phyloP scores from a whole-genome alignment of 2,113 vertebrate genomes.

The Amblyopsis rosae region DNA sequence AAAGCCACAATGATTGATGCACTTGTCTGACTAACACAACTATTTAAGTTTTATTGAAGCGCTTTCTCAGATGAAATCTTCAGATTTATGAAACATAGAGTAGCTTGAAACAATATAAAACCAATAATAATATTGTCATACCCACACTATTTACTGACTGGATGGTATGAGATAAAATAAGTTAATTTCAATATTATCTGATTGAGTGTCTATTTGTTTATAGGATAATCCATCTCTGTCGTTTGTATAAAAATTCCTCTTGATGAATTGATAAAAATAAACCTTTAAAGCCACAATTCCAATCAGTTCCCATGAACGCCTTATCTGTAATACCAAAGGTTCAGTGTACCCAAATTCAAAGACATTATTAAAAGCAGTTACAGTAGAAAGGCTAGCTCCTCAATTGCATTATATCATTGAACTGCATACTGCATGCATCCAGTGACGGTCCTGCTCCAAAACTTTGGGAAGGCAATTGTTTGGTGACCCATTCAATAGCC shows the following conservation, averaged over 20 bases:
- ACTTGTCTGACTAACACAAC: too few species aligned
- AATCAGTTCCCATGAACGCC: background rate
- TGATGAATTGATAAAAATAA: background rate
- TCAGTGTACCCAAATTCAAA: background rate
- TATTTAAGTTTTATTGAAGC: too few species aligned
- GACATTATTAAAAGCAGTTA: background rate
- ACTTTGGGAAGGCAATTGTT: too few species aligned
- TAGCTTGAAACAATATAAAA: too few species aligned
- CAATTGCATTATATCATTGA: background rate
- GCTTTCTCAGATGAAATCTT: background rate
- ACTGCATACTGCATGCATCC: background rate
- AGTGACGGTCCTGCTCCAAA: too few species aligned
- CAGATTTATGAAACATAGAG: constrained; percentile 17
- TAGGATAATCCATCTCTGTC: background rate
- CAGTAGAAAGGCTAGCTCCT: background rate
- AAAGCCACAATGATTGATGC: too few species aligned
- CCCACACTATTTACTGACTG: background rate
- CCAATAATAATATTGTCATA: too few species aligned
- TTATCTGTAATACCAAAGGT: background rate
- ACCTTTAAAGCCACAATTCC: background rate
- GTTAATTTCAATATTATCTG: background rate
- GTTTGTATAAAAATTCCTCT: background rate
- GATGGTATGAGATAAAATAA: background rate
- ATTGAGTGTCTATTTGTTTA: background rate
- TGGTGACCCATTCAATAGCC: too few species aligned